phyloP scores from a whole-genome alignment of 1,140 invertebrate species.

The Yoshiicerus persimilis region DNA sequence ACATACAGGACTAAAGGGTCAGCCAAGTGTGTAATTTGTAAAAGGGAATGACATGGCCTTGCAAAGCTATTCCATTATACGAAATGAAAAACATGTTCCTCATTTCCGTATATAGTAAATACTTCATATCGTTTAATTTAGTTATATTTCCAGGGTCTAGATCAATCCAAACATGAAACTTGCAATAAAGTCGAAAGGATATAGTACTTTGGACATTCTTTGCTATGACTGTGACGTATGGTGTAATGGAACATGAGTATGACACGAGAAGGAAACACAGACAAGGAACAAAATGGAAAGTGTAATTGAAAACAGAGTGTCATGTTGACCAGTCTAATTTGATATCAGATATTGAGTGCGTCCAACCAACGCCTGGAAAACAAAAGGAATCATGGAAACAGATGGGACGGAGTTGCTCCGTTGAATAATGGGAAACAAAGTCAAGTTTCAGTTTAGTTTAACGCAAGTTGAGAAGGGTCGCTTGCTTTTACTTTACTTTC shows the following conservation, averaged over 20 bases:
- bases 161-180: too few species aligned
- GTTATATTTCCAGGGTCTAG: too few species aligned
- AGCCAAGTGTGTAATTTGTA: not conserved
- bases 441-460: not conserved
- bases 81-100: not conserved
- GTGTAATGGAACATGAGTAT: not conserved
- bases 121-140: too few species aligned
- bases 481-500: not conserved
- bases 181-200: too few species aligned
- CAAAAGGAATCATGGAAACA: not conserved
- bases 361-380: not conserved
- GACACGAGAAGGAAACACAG: not conserved
- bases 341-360: not conserved
- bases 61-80: too few species aligned
- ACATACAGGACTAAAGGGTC: not conserved
- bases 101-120: too few species aligned
- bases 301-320: slow-evolving; percentile 7
- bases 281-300: not conserved
- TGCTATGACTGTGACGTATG: not conserved
- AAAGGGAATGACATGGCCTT: not conserved
- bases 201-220: not conserved
- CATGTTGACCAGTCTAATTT: slow-evolving; percentile 10
- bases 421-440: not conserved
- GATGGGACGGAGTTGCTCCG: not conserved
- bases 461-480: not conserved